Percentiles rank a stretch among this genome's conserved stretches.
These are phyloP conservation scores for Geodia barretti DNA, from an alignment of 37 sponge, comb jelly and placozoan genomes.

Conservation along the genomic window DNA sequence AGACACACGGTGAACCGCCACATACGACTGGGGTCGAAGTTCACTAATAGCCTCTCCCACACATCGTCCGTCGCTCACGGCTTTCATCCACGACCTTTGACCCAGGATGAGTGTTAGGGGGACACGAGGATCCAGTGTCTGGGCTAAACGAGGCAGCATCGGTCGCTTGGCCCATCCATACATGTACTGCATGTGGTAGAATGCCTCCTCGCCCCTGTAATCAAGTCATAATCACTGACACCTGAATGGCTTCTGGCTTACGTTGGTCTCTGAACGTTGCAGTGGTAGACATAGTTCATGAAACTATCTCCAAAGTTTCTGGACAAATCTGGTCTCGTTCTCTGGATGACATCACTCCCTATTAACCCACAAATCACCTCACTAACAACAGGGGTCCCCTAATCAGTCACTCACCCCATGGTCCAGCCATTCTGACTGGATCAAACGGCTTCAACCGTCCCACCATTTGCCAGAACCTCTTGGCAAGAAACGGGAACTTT, in stretches of 20 bases:
- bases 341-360: constrained; percentile 32
- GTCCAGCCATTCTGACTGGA: constrained; percentile 74
- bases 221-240: not conserved
- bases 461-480: not conserved
- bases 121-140: constrained; percentile 11
- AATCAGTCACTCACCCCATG: constrained; percentile 53
- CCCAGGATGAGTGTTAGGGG: constrained; percentile 69
- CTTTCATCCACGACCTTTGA: constrained; percentile 49
- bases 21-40: constrained; percentile 60
- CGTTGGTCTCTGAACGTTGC: constrained; percentile 65
- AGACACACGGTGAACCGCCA: constrained; percentile 52
- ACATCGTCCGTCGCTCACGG: not conserved
- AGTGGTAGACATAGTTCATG: constrained; percentile 65
- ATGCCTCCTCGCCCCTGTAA: constrained; percentile 71
- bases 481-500: not conserved
- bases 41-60: constrained; percentile 55
- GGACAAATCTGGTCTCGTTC: constrained; percentile 42
- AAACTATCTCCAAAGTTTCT: constrained; percentile 28
- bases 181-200: constrained; percentile 30
- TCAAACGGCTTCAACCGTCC: constrained; percentile 61
- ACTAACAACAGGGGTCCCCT: not conserved
- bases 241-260: not conserved
- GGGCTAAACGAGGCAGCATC: constrained; percentile 36
- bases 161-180: constrained; percentile 53
- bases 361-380: not conserved